These are phyloP conservation scores for Stenchaetothrips biformis DNA, from an alignment of 2,888 invertebrate genomes.

Conservation along the genomic window DNA sequence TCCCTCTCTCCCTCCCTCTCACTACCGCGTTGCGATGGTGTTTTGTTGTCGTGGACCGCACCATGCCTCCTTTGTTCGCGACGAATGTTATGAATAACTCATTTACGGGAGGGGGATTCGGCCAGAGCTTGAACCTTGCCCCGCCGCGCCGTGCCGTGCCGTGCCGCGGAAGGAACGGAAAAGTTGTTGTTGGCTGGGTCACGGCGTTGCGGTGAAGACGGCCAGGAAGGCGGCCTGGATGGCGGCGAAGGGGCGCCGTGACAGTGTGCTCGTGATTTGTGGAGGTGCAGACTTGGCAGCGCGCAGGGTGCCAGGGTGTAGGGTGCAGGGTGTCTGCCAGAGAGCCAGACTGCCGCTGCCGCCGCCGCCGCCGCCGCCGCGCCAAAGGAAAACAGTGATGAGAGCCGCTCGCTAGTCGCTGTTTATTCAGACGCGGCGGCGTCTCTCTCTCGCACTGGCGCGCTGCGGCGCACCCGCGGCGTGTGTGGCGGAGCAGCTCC, in stretches of 20 bases:
- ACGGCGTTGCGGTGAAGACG: not conserved
- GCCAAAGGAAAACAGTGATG: too few relatives aligned
- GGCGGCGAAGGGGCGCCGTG: too few relatives aligned
- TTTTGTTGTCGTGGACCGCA: not conserved
- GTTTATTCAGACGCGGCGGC: too few relatives aligned
- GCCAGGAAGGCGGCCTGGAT: too few relatives aligned
- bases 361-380: too few relatives aligned
- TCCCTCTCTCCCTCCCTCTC: not conserved
- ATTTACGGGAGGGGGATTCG: not conserved
- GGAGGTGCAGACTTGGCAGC: not conserved
- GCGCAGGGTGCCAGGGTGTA: not conserved
- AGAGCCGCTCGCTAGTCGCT: too few relatives aligned
- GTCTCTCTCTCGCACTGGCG: not conserved
- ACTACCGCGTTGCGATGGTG: not conserved
- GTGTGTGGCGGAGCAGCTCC: not conserved
- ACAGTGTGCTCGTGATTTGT: too few relatives aligned
- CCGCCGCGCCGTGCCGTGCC: too few relatives aligned
- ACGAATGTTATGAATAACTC: conserved; percentile 10
- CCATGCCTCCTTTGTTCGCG: not conserved
- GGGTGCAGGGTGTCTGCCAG: not conserved
- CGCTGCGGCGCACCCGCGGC: too few relatives aligned
- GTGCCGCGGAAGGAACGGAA: not conserved
- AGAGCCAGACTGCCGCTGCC: too few relatives aligned
- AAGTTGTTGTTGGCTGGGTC: conserved; percentile 9
- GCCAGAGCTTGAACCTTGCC: not conserved